Base-by-base conservation (phyloP, 2,113 vertebrate genomes). In the Lophotis ruficrista region DNA sequence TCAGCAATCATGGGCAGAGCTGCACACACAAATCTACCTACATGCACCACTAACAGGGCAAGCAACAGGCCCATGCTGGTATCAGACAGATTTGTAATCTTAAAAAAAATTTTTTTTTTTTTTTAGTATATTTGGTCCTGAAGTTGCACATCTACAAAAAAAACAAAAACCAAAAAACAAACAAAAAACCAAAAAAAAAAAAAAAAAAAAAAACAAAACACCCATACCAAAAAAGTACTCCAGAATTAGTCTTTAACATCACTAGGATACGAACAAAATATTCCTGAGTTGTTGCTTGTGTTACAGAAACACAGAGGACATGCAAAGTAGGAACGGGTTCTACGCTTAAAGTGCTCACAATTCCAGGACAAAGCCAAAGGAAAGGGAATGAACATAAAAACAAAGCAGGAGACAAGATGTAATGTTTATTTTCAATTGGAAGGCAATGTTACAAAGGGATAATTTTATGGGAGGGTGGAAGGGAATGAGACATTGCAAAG, bases 381-480 rank as follows among this genome's bases (percentile, higher is more conserved):
- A 95, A 83, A 96, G 58, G 53, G 87, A 94, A 95, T 96, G 92
- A 95, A 96, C 93, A 93, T 91, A 93, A 93, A 97, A 90, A 60
- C 87, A 97, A 88, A 97, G 94, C 80, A 90, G 35, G 4, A 83
- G 37, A 50, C 28, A 83, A 62, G 30, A 70, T 28, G 92, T 87
- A 92, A 76, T 62, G 21, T 18, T 66, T 70, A 43, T 62, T 93
- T 93, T 73, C 83, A n/a, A 79, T 17, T 65, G 89, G 69, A 89
- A 90, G 61, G 48, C 43, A 47, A 20, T 16, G 24, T 41, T 48
- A 88, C 68, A 92, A 75, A 83, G 70, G 22, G 23, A 48, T 68
- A 38, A 72, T 84, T 94, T 81, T 75, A 87, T 0, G 0, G 18
- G 18, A 16, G 28, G 13, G n/a, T 13, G 21, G 30, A 31, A 31